Conservation (phyloP, 2,113 vertebrate genomes). For the Axis porcinus region DNA sequence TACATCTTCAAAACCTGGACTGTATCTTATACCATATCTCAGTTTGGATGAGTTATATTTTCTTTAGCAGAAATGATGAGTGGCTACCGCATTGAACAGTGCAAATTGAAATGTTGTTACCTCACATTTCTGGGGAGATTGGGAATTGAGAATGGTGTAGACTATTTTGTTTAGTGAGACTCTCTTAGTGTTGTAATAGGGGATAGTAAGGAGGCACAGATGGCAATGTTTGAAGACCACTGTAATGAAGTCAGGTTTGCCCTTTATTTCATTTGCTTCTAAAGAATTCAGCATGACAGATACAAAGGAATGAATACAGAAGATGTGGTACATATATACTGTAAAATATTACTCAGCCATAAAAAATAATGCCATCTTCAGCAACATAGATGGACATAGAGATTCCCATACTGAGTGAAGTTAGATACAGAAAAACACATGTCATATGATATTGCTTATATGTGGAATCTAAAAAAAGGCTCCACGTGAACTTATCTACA, state of each 20-base stretch:
- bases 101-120: background rate
- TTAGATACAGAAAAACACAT: background rate
- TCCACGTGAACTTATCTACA: background rate
- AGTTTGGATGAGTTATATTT: background rate
- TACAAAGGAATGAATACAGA: background rate
- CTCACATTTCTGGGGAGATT: background rate
- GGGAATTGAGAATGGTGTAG: background rate
- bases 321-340: background rate
- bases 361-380: background rate
- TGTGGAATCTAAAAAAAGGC: background rate
- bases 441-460: background rate
- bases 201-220: background rate
- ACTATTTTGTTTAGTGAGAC: background rate
- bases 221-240: background rate
- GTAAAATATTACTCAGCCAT: background rate
- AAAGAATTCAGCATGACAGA: background rate
- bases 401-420: background rate
- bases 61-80: background rate
- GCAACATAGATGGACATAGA: background rate
- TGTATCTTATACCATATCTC: background rate
- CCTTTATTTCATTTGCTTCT: background rate
- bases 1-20: background rate
- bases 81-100: background rate
- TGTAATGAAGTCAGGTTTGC: background rate
- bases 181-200: background rate